Base-by-base conservation (phyloP, 1,140 invertebrate species). In the Drosophila subobscura region DNA sequence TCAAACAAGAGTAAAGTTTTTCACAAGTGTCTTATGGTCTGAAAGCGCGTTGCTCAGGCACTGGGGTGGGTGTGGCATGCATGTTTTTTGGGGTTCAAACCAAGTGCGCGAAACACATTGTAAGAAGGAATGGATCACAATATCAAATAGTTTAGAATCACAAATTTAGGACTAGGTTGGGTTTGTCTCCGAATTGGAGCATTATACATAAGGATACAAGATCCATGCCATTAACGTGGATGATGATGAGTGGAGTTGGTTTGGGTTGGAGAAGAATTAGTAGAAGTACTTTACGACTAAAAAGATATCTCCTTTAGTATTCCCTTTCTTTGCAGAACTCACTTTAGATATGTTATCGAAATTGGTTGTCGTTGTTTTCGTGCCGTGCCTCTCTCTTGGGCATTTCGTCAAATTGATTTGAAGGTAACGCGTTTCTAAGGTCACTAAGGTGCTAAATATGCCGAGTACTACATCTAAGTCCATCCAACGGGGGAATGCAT, bases 351-450 rank as follows among this genome's bases (percentile, higher is more conserved):
- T 85, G 77, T 77, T 57, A 37, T 54, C 33, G 37, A 42, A 53
- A 20, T 59, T 65, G 71, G 59, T 49, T 27, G 20, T 81, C 83
- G 77, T 72, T 88, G 73, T 77, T 80, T 46, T 56, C 53, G 64
- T 65, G 50, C 2, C 25, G 25, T 1, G 25, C 25, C 56, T 54
- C 45, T 60, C 55, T 41, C 33, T 49, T 68, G 59, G 79, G 66
- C 72, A 76, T 64, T 77, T 41, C 42, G 58, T 74, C 46, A 63
- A 51, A 73, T 64, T 72, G 52, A 8, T 64, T 46, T 68, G 60
- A 88, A 88, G 83, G 83, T 88, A 88, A 83, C 83, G 75, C 75
- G 83, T 88, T 88, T 79, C 83, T 88, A 88, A 88, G 83, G 83
- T 88, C 83, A 88, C 83, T 88, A 88, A 79, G 83, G 79, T 88